Evolutionary conservation across 2,113 vertebrate genomes (phyloP), one percentile per base, ranked within the genome.

Genomic region (Cyprinodon variegatus): DNA sequence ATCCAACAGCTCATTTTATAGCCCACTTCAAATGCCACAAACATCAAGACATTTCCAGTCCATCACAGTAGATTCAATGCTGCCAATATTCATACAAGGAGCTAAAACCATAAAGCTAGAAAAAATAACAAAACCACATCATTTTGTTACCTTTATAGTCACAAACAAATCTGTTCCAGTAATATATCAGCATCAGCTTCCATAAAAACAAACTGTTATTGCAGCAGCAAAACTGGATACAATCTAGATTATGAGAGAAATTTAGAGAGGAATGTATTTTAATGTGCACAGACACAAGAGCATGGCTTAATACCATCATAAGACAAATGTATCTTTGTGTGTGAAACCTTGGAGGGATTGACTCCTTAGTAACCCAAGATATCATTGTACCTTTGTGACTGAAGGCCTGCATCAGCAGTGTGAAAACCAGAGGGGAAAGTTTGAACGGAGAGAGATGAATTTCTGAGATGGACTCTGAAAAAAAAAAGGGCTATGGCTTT

Each of bases 1-100:
- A 89, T 92, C 80, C 86, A 89, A 89, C 86, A 87, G 86, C 86
- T 91, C 82, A 65, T 86, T 78, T 73, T 43, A 87, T n/a, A 88
- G 77, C 70, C 66, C 79, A 15, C 70, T 89, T 78, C 70, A 87
- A 76, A 74, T 66, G 65, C 69, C 80, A 77, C 74, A 4, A 69
- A 91, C 57, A 78, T 68, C 86, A 93, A 88, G 82, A 63, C 63
- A 84, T 81, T 83, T 79, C 82, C 71, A 50, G 82, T 91, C 83
- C 80, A 80, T 90, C 86, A 92, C 83, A 86, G 81, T 81, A 92
- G 88, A 78, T 87, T 57, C 84, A 80, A 80, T 84, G 74, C 65
- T 37, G 81, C 45, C 76, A 81, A 70, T 66, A 39, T 72, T 70
- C 82, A 67, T 70, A 85, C 22, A 83, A 73, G 86, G 66, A 39